Conservation (phyloP, 2,113 vertebrate species). For the Dasyprocta punctata region DNA sequence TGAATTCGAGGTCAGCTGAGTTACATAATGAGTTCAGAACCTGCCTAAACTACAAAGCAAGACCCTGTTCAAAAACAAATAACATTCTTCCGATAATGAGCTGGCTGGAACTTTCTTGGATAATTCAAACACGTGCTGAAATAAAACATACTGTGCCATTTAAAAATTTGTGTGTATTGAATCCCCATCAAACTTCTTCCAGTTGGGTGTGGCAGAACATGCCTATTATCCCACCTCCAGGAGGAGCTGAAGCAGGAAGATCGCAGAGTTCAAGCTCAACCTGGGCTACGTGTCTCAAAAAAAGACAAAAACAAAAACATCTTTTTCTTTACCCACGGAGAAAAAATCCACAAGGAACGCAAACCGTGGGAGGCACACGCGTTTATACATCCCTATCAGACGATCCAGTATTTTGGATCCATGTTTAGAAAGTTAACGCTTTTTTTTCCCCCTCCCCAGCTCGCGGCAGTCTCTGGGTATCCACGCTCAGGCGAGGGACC, state of each 20-base stretch:
- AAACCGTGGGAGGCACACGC: background rate
- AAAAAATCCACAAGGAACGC: background rate
- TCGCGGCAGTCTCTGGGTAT: background rate
- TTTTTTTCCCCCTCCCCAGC: background rate
- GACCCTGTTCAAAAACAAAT: background rate
- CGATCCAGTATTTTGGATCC: background rate
- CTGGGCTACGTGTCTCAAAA: background rate
- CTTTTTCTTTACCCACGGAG: background rate
- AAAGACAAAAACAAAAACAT: background rate
- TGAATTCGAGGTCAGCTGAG: background rate
- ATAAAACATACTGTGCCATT: background rate
- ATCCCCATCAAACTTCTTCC: background rate
- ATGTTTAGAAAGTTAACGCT: background rate
- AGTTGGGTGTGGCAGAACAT: background rate
- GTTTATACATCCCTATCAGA: background rate
- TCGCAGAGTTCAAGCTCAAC: background rate
- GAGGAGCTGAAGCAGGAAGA: background rate
- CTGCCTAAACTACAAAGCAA: background rate
- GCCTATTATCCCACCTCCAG: background rate
- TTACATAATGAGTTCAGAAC: background rate
- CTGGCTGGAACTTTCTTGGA: background rate
- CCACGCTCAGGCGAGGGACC: background rate
- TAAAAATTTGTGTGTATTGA: background rate
- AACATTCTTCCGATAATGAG: background rate
- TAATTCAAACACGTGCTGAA: conserved; percentile 18